Conservation (phyloP, 1,140 invertebrate genomes). For the Listronotus oregonensis region DNA sequence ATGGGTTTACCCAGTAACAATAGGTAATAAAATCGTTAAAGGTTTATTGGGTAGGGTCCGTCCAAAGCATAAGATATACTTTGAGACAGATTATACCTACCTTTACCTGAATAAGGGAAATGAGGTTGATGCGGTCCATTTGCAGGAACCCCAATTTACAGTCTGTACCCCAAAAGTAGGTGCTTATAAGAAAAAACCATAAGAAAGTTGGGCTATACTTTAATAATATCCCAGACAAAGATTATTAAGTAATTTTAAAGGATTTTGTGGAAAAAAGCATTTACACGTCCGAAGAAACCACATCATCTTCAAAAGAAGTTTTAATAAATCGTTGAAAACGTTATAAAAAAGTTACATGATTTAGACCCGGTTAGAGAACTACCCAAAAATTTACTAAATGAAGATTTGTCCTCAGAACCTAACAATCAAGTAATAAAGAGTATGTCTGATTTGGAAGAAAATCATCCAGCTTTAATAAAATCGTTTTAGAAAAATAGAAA, state of each 20-base stretch:
- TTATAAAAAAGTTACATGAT: slow-evolving; percentile 15
- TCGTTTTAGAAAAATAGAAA: slow-evolving; percentile 44
- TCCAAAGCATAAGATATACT: no score
- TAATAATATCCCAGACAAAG: no score
- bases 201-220: no score
- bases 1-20: no score
- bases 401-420: slow-evolving; percentile 33
- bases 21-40: no score
- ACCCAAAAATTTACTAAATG: slow-evolving; percentile 11
- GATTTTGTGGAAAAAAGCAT: background rate
- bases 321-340: slow-evolving; percentile 5
- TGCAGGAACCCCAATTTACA: no score
- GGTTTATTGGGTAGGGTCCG: no score
- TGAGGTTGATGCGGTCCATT: no score
- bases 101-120: no score
- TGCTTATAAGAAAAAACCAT: no score
- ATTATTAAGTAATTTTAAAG: background rate
- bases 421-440: slow-evolving; percentile 31
- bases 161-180: no score
- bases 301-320: background rate
- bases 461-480: slow-evolving; percentile 22
- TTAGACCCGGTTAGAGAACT: slow-evolving; percentile 6
- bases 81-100: no score
- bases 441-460: slow-evolving; percentile 27
- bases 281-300: background rate